Evolutionary conservation across 2,113 vertebrate genomes (phyloP), one percentile per base, ranked within the genome.

Genomic region (Campylomormyrus tamandua): DNA sequence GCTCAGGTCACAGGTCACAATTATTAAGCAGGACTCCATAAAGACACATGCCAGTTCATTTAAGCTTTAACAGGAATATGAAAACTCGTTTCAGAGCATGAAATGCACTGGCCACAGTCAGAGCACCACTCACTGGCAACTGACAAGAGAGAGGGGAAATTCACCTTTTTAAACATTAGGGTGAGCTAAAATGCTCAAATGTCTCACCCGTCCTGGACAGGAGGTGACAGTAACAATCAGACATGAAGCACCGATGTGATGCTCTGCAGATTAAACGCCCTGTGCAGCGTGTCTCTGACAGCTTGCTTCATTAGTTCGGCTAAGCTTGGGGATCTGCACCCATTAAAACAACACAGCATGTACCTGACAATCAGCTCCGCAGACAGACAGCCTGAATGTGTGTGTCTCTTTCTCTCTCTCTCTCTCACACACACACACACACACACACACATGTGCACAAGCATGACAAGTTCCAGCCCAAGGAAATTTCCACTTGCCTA

Each of bases 321-420:
- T 80, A 80, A 80, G 74, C 74, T 80, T 19, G 35, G 31, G 74
- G 35, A 80, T 80, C 74, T 80, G 35, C 74, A 80, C 35, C 74
- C 74, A 80, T 80, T 80, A 80, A 80, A 80, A 80, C 74, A 19
- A 80, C 74, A 80, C 74, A 42, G 74, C 74, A 17, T 80, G 74
- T 80, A 80, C 74, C 74, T 80, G 35, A 80, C 74, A 80, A 19
- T 80, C 35, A 80, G 74, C 35, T 80, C 31, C 5, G 35, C 74
- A 42, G 74, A 80, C 74, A 42, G 74, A 8, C 74, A 42, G 35
- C 74, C 74, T 80, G 74, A 80, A 80, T 0, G 31, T 11, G 11
- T 0, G 31, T 11, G 11, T 35, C 27, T 0, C 11, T 42, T 3
- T 42, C 39, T 42, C 39, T 42, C 31, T 39, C 35, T 35, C 27